Base-by-base conservation (phyloP, 2,797 vertebrate genomes). In the Ispidina lecontei region DNA sequence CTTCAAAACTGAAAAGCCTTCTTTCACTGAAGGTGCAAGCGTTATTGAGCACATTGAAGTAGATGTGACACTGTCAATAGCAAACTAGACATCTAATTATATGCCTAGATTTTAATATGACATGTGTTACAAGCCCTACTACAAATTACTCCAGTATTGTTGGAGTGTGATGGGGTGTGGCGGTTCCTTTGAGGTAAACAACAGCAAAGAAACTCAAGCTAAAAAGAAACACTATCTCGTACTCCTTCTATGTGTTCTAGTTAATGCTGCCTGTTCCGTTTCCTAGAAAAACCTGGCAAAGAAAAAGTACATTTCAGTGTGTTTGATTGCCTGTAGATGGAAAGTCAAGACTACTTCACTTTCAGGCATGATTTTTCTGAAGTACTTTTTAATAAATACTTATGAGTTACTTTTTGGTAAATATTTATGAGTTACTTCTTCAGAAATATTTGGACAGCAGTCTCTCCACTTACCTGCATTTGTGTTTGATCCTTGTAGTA, bases 401-500 rank as follows among this genome's bases (percentile, higher is more conserved):
- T 39, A 31, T 46, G 20, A 79, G 41, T 62, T 21, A 28, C 1
- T 56, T 26, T 43, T 26, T 43, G 6, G 21, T 7, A 52, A 15
- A 6, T 31, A 58, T 33, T 47, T 72, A 33, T 46, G 22, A 79
- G 35, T 62, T 19, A 26, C 1, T 56, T 26, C 41, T 26, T 43
- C 6, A 23, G 6, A 52, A 15, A 6, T 31, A 58, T 33, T 47
- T 72, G 93, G 39, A 49, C 39, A 76, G 52, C 3, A 17, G 41
- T 39, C 52, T 84, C 55, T 44, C 39, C 56, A 44, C 88, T 98
- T 92, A 98, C 98, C 98, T 98, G 98, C 99, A 90, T 99, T 99
- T 84, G 98, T 99, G 97, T 99, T 99, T 81, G 99, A 99, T 80
- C 98, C 99, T 95, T 99, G 99, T 79, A 99, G 98, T 7, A 99